Base-by-base conservation (phyloP, 2,113 vertebrate genomes). In the Tichodroma muraria region DNA sequence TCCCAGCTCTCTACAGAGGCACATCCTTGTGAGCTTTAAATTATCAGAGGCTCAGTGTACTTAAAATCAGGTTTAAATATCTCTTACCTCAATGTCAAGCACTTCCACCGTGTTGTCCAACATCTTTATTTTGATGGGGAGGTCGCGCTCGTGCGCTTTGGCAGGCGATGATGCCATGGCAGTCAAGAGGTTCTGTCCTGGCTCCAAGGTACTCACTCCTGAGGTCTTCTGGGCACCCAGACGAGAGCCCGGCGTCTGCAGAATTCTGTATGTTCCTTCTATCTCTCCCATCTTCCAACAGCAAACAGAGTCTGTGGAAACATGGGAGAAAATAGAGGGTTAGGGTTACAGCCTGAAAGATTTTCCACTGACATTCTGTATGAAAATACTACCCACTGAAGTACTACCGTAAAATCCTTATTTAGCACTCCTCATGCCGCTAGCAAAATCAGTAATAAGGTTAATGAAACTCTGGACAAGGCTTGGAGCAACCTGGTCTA, bases 181-280 rank as follows among this genome's bases (percentile, higher is more conserved):
- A 42, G 96, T 89, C 66, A 96, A 77, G 35, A 98, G 97, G 49
- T 96, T 98, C 95, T 98, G 98, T n/a, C 98, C 98, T 0, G 98
- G 97, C 94, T 99, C 99, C 88, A 99, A 88, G 6, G 99, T 99
- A 80, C 99, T 99, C 93, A 99, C 98, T 31, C 98, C 99, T 1
- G 95, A 50, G 1, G 95, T 98, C 89, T 98, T 98, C 96, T 98
- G 98, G 76, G 96, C 93, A 10, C 99, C 98, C 86, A 99, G 96
- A 71, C 99, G 98, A 33, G 98, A 98, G 47, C 98, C 99, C 0
- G 99, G 98, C 8, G 98, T 98, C 97, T 98, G 99, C 88, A 99
- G 92, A 64, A 97, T 95, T 94, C 99, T 98, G 94, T 99, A 99
- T 0, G 99, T 99, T 57, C 99, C 99, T 95, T 99, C 99, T 25